Conservation (phyloP, 2,113 vertebrate species). For the Columba livia region DNA sequence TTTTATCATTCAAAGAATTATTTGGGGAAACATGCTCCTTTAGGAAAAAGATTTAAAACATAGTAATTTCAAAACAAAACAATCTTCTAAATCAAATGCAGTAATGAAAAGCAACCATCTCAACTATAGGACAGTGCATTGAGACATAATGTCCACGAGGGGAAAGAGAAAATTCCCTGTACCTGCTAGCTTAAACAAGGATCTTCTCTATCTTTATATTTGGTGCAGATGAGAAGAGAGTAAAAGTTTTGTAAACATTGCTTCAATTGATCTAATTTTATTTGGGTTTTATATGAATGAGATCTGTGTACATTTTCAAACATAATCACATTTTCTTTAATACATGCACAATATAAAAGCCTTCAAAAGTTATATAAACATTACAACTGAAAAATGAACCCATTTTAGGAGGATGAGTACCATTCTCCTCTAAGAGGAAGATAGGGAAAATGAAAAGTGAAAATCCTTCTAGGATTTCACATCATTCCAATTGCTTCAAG, state of each 20-base stretch:
- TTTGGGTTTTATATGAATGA: neutral
- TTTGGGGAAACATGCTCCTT: neutral
- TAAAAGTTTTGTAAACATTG: neutral
- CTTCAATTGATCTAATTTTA: neutral
- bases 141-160: neutral
- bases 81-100: neutral
- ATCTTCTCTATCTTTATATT: neutral
- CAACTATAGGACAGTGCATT: neutral
- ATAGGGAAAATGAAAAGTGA: neutral
- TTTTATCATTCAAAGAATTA: neutral
- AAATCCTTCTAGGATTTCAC: conserved; percentile 26
- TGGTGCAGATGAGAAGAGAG: neutral
- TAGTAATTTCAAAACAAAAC: neutral
- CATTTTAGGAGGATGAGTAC: neutral
- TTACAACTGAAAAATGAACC: neutral
- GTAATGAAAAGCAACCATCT: neutral
- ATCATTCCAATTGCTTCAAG: conserved; percentile 28
- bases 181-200: neutral
- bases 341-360: neutral
- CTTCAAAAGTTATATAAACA: neutral
- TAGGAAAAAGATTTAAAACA: neutral
- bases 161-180: neutral
- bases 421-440: neutral
- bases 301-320: neutral
- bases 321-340: neutral